These are phyloP conservation scores for Aplodontia rufa DNA, from an alignment of 2,113 vertebrate species.

Conservation along the genomic window DNA sequence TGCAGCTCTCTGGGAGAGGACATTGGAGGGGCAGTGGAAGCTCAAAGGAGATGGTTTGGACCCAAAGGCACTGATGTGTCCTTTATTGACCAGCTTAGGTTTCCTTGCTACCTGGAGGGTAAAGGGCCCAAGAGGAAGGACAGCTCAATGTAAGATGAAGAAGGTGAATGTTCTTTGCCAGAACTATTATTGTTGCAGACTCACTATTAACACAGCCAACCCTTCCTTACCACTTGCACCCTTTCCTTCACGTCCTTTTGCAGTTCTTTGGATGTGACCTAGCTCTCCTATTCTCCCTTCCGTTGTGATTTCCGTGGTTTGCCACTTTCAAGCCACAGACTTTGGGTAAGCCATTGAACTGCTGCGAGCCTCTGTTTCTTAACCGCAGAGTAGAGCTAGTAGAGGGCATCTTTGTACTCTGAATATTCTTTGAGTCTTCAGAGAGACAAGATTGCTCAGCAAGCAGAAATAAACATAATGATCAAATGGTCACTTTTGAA, in stretches of 20 bases:
- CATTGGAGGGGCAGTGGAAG: background rate
- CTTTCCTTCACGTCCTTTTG: background rate
- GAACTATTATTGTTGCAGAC: background rate
- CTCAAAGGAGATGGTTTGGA: background rate
- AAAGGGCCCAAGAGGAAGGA: background rate
- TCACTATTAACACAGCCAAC: background rate
- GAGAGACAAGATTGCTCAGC: background rate
- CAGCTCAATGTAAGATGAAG: background rate
- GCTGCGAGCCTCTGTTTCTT: background rate
- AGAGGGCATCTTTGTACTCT: background rate
- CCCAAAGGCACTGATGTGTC: background rate
- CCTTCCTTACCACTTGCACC: background rate
- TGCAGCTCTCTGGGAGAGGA: background rate
- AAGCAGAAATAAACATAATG: background rate
- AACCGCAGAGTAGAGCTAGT: background rate
- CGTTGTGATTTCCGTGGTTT: background rate
- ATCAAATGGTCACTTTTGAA: background rate
- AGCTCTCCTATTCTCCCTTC: background rate
- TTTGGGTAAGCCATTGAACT: background rate
- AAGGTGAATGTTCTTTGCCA: background rate
- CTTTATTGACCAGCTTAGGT: background rate
- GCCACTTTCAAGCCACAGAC: background rate
- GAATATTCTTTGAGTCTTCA: background rate
- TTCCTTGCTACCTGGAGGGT: background rate
- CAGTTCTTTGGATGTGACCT: background rate